Evolutionary conservation across 2,113 vertebrate species (phyloP), one percentile per base, ranked within the genome.

Genomic region (Deroptyus accipitrinus): DNA sequence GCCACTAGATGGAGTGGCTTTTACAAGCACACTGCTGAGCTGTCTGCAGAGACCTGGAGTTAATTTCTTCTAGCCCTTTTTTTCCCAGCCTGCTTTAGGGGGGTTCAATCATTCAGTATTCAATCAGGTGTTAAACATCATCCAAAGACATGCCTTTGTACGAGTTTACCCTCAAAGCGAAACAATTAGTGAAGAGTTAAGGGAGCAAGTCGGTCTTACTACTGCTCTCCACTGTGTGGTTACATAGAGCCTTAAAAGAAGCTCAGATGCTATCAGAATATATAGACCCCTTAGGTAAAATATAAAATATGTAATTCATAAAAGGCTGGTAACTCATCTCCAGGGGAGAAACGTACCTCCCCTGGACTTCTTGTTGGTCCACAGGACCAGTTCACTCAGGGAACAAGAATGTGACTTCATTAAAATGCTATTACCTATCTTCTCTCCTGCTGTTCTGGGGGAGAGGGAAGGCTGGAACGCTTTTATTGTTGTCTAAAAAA

Each of bases 1-100:
- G 90, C 97, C 97, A 95, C 97, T 97, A 97, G 97, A 96, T 97
- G 96, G 97, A 96, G 96, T 3, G 96, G 90, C 90, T 96, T 94
- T 96, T 95, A 96, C 86, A 91, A 96, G 68, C 70, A 83, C 49
- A 31, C 18, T 2, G 42, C 84, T 81, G 5, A 62, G 79, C 77
- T 62, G 20, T 12, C 91, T 54, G 96, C 75, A 82, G 39, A 25
- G 19, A 93, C 76, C 90, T 17, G 70, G 25, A 67, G 73, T 75
- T 69, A 30, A 22, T 49, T 42, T 92, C 84, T 41, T 55, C 82
- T 17, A 35, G 41, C 59, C 88, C 67, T 74, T 81, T 48, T 68
- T 39, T 64, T 28, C 51, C 76, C 83, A 86, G 86, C 41, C 57
- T 91, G 17, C 44, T 81, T 77, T 28, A 82, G 35, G 5, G 2